These are phyloP conservation scores for Diplodus sargus DNA, from an alignment of 2,797 vertebrate species.

Conservation along the genomic window DNA sequence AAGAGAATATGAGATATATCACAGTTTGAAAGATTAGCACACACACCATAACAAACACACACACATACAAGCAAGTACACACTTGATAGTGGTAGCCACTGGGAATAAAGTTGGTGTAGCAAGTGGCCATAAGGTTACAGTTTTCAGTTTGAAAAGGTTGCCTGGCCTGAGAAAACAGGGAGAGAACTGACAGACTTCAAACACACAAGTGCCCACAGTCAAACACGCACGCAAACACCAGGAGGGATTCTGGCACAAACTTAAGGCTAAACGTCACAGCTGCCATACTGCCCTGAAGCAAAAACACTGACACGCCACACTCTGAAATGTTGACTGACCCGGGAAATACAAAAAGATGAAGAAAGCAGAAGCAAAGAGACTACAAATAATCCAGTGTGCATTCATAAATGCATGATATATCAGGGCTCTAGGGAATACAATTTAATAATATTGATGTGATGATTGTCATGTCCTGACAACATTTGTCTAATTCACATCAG, in stretches of 20 bases:
- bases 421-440: neutral
- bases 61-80: neutral
- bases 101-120: slow-evolving; percentile 5
- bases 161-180: slow-evolving; percentile 25
- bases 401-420: neutral
- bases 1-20: neutral
- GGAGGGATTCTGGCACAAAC: slow-evolving; percentile 20
- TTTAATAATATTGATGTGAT: neutral
- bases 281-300: slow-evolving; percentile 45
- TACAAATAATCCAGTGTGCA: slow-evolving; percentile 8
- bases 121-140: slow-evolving; percentile 11
- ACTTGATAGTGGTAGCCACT: neutral
- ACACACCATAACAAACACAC: neutral
- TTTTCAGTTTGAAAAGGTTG: slow-evolving; percentile 39
- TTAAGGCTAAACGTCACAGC: slow-evolving; percentile 23
- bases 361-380: neutral
- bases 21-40: neutral
- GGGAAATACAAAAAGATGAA: neutral
- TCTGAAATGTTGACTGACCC: slow-evolving; percentile 27
- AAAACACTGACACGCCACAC: slow-evolving; percentile 33
- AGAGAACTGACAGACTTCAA: slow-evolving; percentile 9
- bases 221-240: slow-evolving; percentile 21
- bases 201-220: slow-evolving; percentile 7
- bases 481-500: slow-evolving; percentile 19
- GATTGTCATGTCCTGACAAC: neutral